A percentile compares a stretch with the other conserved stretches of the same genome.
These are phyloP conservation scores for Glaucidium brasilianum DNA, from an alignment of 2,113 vertebrate genomes.

Conservation along the genomic window DNA sequence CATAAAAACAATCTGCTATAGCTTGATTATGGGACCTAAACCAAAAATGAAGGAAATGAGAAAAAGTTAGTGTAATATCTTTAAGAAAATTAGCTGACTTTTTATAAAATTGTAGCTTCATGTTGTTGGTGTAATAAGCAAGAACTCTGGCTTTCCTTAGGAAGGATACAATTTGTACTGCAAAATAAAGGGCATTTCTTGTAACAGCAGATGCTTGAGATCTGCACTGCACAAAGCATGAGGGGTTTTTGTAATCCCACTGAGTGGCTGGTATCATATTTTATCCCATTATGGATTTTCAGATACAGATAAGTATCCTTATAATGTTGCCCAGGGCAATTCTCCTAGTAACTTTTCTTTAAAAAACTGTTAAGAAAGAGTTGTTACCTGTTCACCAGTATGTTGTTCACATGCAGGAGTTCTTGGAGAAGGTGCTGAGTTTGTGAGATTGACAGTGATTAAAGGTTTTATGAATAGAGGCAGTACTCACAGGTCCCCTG, in stretches of 20 bases:
- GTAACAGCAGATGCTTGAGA: background rate
- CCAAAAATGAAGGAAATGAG: background rate
- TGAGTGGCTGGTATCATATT: background rate
- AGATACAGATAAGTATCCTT: background rate
- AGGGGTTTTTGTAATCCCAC: background rate
- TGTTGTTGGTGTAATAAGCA: background rate
- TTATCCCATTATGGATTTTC: background rate
- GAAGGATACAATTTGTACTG: background rate
- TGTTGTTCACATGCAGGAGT: background rate
- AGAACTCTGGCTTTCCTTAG: background rate
- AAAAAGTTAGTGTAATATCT: background rate
- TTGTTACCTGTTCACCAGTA: background rate
- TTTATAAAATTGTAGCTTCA: background rate
- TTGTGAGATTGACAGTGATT: background rate
- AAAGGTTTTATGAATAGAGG: background rate
- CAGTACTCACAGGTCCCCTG: background rate
- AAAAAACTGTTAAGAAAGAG: background rate
- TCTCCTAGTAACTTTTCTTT: background rate
- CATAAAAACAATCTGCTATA: constrained; percentile 1
- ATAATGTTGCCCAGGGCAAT: background rate
- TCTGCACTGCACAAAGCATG: background rate
- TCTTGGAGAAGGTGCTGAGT: background rate
- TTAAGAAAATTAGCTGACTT: background rate
- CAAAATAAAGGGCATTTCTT: background rate
- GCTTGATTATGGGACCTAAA: background rate